Percentiles rank a stretch among this genome's conserved stretches.
phyloP scores from a whole-genome alignment of 2,113 vertebrate species.

The Chionodraco myersi region DNA sequence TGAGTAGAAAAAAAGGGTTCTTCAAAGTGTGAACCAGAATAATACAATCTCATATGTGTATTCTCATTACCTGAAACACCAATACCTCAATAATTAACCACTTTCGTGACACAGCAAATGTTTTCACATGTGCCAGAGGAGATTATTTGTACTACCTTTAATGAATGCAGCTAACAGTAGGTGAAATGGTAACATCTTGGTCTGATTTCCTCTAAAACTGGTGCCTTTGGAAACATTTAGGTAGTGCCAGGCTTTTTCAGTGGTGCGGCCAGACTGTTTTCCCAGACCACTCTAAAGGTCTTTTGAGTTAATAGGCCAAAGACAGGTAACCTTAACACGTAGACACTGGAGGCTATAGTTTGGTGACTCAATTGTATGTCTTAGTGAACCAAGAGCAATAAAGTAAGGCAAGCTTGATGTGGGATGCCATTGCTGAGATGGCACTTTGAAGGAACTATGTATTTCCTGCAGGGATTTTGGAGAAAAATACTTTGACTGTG shows the following conservation, averaged over 20 bases:
- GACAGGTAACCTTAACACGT: conserved; percentile 40
- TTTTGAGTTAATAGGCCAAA: conserved; percentile 59
- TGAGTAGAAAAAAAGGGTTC: conserved; percentile 25
- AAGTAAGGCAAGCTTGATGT: conserved; percentile 41
- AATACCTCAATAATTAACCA: conserved; percentile 11
- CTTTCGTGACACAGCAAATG: conserved; percentile 21
- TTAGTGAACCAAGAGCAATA: conserved; percentile 48
- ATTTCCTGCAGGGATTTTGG: conserved; percentile 45
- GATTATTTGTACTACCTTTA: conserved; percentile 12
- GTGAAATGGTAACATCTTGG: conserved; percentile 35
- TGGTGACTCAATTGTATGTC: conserved; percentile 15
- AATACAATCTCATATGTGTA: conserved; percentile 17
- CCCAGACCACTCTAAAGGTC: conserved; percentile 50
- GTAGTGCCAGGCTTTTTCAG: conserved; percentile 30
- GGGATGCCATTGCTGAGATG: conserved; percentile 54
- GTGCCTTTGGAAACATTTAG: conserved; percentile 41
- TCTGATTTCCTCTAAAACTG: conserved; percentile 49
- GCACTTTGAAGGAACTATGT: conserved; percentile 29
- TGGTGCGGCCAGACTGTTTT: conserved; percentile 44
- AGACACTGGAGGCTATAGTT: conserved; percentile 47
- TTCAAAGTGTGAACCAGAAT: conserved; percentile 37
- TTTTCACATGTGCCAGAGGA: conserved; percentile 6
- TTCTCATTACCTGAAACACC: conserved; percentile 1
- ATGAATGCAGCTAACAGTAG: conserved; percentile 14
- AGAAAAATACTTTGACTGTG: conserved; percentile 6